Evolutionary conservation across 2,113 vertebrate species (phyloP), one percentile per base, ranked within the genome.

Genomic region (Calonectris borealis): DNA sequence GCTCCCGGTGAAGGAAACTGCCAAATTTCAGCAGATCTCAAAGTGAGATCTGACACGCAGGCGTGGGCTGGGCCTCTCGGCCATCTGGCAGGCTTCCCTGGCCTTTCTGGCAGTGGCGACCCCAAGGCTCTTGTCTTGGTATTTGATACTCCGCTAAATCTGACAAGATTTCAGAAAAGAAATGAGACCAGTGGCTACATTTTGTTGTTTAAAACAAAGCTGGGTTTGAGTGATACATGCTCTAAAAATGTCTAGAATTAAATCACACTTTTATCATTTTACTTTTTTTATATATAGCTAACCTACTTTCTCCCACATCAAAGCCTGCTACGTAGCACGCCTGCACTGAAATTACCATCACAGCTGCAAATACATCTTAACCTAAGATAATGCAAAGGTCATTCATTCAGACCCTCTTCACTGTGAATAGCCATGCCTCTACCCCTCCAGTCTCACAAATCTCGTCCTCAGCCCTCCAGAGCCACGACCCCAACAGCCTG

Each of bases 291-390:
- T 51, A 51, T 7, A 20, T 15, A 9, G 19, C 77, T 94, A 93
- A 86, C 90, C 91, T 92, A 85, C 93, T 96, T 97, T 89, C 79
- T 86, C 49, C 6, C 76, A 75, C 58, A 82, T 84, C 60, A 82
- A 82, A 89, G 69, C 71, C 78, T 77, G 55, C 54, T 58, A 16
- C 6, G 2, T 24, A 90, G 66, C 68, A 78, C 0, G 21, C 57
- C 51, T 81, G 65, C 36, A 2, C 66, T 36, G 83, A 70, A 65
- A 80, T 58, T 58, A 36, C 62, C 72, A 12, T 17, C 31, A 16
- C 51, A 69, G 6, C 68, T 79, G 71, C 69, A 92, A 94, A 84
- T 32, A 6, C 16, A 2, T 32, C 69, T 72, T 55, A 75, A 52
- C 31, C 19, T 26, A 26, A 64, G 25, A 16, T 29, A 34, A 10